Evolutionary conservation across 2,797 vertebrate genomes (phyloP).

Genomic region (Falco peregrinus): DNA sequence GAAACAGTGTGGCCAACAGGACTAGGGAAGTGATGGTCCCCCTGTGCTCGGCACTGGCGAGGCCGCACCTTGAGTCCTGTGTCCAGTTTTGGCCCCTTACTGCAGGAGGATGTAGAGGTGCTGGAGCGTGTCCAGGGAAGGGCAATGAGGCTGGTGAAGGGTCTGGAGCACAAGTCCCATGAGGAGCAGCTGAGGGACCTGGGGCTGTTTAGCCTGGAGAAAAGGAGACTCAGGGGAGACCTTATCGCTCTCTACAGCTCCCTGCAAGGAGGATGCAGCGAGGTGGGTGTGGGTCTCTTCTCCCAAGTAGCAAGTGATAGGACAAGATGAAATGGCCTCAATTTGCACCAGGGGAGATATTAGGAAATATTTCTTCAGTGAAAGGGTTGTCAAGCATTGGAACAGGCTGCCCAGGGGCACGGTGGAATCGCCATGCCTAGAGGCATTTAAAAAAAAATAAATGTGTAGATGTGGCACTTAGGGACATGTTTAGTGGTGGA

Average conservation of each 20-base stretch:
- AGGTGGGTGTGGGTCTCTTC: background rate
- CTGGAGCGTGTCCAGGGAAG: background rate
- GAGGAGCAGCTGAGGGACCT: background rate
- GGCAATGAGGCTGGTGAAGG: background rate
- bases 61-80: accelerated
- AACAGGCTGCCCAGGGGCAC: background rate
- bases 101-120: background rate
- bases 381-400: background rate
- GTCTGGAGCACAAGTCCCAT: background rate
- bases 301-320: background rate
- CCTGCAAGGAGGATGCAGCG: background rate
- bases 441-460: background rate
- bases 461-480: background rate
- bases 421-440: background rate
- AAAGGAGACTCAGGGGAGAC: background rate
- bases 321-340: background rate
- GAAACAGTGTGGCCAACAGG: background rate
- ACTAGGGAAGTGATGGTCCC: background rate
- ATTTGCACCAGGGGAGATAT: background rate
- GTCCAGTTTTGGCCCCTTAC: background rate
- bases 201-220: background rate
- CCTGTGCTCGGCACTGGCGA: background rate
- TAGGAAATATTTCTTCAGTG: background rate
- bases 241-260: background rate
- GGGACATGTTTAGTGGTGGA: background rate